phyloP scores from a whole-genome alignment of 2,888 invertebrate genomes.

The Vanessa cardui region DNA sequence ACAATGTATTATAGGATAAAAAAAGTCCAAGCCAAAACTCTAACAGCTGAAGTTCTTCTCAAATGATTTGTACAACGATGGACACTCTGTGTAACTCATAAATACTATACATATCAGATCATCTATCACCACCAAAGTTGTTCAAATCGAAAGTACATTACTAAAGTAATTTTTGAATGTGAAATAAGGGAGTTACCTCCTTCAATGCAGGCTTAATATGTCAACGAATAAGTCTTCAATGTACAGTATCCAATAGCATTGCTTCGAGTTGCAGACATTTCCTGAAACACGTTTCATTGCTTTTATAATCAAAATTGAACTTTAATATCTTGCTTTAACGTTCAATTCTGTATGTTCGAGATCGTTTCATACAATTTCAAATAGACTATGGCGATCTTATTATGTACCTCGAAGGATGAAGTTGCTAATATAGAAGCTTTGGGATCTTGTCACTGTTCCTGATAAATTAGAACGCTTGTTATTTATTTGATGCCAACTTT shows the following conservation, averaged over 20 bases:
- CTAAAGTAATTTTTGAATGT: too few relatives aligned
- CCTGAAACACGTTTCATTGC: not conserved
- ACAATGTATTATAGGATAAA: too few relatives aligned
- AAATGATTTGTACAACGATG: too few relatives aligned
- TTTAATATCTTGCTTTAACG: not conserved
- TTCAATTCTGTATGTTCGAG: not conserved
- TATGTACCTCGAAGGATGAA: not conserved
- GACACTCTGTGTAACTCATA: too few relatives aligned
- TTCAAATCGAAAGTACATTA: too few relatives aligned
- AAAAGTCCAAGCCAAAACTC: too few relatives aligned
- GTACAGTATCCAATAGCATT: not conserved
- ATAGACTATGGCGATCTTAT: not conserved
- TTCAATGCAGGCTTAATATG: not conserved
- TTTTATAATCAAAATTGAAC: not conserved
- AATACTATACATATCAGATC: too few relatives aligned
- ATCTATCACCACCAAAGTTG: too few relatives aligned
- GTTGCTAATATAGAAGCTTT: not conserved
- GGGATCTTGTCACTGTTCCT: not conserved
- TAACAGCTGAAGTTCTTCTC: too few relatives aligned
- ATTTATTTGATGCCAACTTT: too few relatives aligned
- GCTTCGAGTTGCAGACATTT: not conserved
- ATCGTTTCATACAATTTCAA: not conserved
- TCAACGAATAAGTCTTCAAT: not conserved
- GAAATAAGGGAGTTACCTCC: too few relatives aligned
- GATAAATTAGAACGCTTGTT: not conserved